Evolutionary conservation across 2,113 vertebrate genomes (phyloP).

Genomic region (Nipponia nippon): DNA sequence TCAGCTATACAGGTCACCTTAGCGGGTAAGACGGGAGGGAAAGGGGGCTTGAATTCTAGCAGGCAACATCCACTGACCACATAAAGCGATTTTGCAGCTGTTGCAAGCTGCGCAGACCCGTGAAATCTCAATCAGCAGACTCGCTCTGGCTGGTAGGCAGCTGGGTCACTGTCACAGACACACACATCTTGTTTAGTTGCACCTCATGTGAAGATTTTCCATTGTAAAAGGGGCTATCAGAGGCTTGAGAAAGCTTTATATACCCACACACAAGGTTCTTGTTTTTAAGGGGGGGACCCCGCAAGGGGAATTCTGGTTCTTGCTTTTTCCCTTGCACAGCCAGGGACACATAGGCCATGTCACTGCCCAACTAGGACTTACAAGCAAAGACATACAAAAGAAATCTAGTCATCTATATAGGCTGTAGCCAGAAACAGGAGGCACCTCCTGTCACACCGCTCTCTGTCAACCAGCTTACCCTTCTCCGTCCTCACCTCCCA

Average conservation of each 20-base stretch:
- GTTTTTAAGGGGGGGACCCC: neutral
- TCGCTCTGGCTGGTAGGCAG: neutral
- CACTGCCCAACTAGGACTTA: neutral
- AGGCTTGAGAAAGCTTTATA: neutral
- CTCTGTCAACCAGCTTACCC: neutral
- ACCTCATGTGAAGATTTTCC: neutral
- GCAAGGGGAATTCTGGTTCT: neutral
- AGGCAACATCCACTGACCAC: neutral
- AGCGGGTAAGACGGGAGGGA: neutral
- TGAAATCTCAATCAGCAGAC: neutral
- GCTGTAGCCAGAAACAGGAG: neutral
- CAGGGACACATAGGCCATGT: neutral
- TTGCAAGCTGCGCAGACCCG: neutral
- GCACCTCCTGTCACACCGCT: neutral
- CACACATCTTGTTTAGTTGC: neutral
- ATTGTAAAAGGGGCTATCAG: neutral
- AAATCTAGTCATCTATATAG: neutral
- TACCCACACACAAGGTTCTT: neutral
- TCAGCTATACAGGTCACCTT: neutral
- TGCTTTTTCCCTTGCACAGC: neutral
- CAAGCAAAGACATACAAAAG: neutral
- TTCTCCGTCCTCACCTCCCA: rapidly evolving
- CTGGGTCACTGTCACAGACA: neutral
- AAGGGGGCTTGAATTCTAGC: neutral
- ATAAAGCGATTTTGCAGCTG: neutral